These are phyloP conservation scores for Ovis aries DNA, from an alignment of 2,113 vertebrate genomes.

Conservation along the genomic window ARS-UI_Ramb_v3.0 NC_056059.1:6171501-6172000, in stretches of 20 bases:
- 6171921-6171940: not conserved
- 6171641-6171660: not conserved
- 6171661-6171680: not conserved
- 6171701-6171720: not conserved
- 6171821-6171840: not conserved
- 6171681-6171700: not conserved
- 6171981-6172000: not conserved
- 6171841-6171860: not conserved
- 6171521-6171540: not conserved
- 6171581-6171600: not conserved
- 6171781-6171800: not conserved
- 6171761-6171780: not conserved
- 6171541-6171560: not conserved
- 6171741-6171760: not conserved
- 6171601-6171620: not conserved
- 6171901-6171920: not conserved
- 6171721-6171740: not conserved
- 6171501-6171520: not conserved
- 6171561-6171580: not conserved
- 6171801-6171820: not conserved
- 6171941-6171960: conserved; percentile 11
- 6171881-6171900: not conserved
- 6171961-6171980: conserved; percentile 39
- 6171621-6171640: not conserved
- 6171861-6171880: not conserved